Base-by-base conservation (phyloP, 2,888 invertebrate genomes). In the Temnothorax rugatulus region DNA sequence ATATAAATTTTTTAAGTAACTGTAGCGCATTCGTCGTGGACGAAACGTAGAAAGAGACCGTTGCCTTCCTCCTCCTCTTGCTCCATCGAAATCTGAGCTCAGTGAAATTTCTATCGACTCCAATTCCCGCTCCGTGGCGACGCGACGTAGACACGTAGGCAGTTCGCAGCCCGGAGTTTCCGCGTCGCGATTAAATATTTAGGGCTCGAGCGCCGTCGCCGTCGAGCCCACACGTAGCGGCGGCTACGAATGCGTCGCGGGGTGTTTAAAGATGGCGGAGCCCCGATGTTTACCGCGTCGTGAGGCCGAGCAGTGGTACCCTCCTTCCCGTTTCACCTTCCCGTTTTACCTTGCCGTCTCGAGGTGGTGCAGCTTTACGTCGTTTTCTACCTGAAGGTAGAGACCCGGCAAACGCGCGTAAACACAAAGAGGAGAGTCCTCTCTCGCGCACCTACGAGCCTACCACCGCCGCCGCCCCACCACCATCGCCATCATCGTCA, bases 201-300 rank as follows among this genome's bases (percentile, higher is more conserved):
- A 81, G 50, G 25, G 15, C 52, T 59, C 29, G 29, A 29, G 29
- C 29, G 29, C 29, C 29, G 29, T 29, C 54, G 29, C 61, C 59
- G 57, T 69, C 77, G 57, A 21, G 63, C 9, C 29, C 13, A 63
- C 3, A 52, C 66, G 13, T 41, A 54, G 25, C 44, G 38, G 25
- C 44, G 38, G 25, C 44, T 63, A 61, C 68, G 82, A 86, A 88
- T 83, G 77, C 85, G 77, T 86, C 83, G 76, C 89, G 88, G 90
- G 92, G 90, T 90, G 91, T 92, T 92, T 92, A 92, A 92, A 92
- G 90, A 92, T 91, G 92, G 92, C 91, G 89, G 84, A 64, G 59
- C 74, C 82, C 74, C 82, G 66, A 87, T 91, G 92, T 92, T 92
- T 92, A 92, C 90, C 84, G 79, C 88, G 76, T 47, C 83, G 86